Evolutionary conservation across 2,888 invertebrate genomes (phyloP).

Genomic region (Stenodera caucasica): DNA sequence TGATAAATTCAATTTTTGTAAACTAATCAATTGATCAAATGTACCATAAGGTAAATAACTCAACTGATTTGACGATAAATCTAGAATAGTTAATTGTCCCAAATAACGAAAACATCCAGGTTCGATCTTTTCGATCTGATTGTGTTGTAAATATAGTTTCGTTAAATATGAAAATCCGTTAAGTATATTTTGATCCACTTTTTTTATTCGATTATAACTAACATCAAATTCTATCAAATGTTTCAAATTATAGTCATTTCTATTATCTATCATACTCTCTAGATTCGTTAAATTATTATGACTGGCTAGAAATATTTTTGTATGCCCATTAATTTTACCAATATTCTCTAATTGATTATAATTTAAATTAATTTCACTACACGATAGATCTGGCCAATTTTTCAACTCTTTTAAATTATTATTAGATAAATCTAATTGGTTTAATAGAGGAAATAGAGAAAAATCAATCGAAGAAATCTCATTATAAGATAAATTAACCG

Average conservation of each 20-base stretch:
- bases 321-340: background rate
- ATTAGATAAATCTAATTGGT: slow-evolving; percentile 4
- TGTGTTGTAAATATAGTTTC: slow-evolving; percentile 9
- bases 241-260: background rate
- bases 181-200: background rate
- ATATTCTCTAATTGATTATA: slow-evolving; percentile 4
- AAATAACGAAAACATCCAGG: slow-evolving; percentile 8
- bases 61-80: slow-evolving; percentile 11
- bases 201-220: slow-evolving; percentile 9
- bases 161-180: background rate
- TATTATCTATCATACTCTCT: background rate
- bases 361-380: slow-evolving; percentile 4
- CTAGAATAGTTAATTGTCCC: background rate
- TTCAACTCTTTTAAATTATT: slow-evolving; percentile 6
- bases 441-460: background rate
- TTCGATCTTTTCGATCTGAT: slow-evolving; percentile 2
- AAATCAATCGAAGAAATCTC: slow-evolving; percentile 1
- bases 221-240: slow-evolving; percentile 8
- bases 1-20: slow-evolving; percentile 7
- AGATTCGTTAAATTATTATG: background rate
- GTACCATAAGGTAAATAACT: slow-evolving; percentile 4
- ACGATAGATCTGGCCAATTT: slow-evolving; percentile 2
- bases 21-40: slow-evolving; percentile 10
- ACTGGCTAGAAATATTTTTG: background rate
- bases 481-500: slow-evolving; percentile 9